Conservation (phyloP, 2,113 vertebrate species). For the Cyrtonyx montezumae region DNA sequence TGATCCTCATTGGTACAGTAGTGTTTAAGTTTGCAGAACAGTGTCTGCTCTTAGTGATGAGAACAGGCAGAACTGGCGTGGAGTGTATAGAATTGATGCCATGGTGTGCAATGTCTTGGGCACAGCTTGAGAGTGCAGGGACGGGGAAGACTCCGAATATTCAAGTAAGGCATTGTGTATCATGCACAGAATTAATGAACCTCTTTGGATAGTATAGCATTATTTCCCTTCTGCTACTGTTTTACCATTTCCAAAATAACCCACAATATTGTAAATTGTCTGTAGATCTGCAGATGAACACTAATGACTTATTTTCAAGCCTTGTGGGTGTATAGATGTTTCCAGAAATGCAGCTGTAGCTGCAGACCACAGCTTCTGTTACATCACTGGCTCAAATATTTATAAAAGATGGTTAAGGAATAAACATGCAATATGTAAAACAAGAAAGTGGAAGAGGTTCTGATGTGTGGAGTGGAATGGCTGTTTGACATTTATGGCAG, state of each 20-base stretch:
- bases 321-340: neutral
- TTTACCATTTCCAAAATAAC: neutral
- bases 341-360: neutral
- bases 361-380: neutral
- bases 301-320: neutral
- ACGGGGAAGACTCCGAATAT: too few relatives aligned
- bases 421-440: rapidly evolving
- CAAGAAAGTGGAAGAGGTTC: neutral
- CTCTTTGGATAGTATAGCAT: neutral
- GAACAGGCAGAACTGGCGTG: neutral
- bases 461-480: neutral
- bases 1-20: neutral
- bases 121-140: neutral
- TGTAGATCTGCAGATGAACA: neutral
- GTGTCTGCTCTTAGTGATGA: neutral
- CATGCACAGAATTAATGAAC: neutral
- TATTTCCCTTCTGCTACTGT: rapidly evolving
- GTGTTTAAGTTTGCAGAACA: neutral
- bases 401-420: neutral
- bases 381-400: rapidly evolving
- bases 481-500: neutral
- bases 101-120: neutral
- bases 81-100: neutral
- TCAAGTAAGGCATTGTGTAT: neutral
- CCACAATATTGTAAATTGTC: neutral